phyloP scores from a whole-genome alignment of 2,797 vertebrate genomes.

The Darevskia mixta region DNA sequence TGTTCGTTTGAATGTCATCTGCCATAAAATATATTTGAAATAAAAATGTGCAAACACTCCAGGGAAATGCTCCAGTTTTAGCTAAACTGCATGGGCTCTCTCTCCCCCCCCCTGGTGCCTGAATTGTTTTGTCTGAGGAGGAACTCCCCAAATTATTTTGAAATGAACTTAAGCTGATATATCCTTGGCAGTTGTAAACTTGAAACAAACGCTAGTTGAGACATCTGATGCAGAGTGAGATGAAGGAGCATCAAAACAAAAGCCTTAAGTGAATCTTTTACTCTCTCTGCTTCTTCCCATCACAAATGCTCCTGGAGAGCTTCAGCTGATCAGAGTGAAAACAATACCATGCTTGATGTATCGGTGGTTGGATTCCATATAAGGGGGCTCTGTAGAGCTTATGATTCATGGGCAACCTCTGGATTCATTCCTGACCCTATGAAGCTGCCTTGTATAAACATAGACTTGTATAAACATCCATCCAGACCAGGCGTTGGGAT shows the following conservation, averaged over 20 bases:
- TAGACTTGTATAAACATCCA: too few relatives aligned
- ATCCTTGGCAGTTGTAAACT: neutral
- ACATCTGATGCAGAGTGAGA: neutral
- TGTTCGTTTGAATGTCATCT: slow-evolving; percentile 46
- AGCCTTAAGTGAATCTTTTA: neutral
- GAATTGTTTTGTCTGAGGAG: neutral
- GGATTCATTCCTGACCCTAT: neutral
- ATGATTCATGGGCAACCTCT: neutral
- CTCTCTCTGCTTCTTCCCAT: too few relatives aligned
- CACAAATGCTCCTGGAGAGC: neutral
- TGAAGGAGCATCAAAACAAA: neutral
- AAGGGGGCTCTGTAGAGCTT: neutral
- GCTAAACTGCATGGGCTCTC: neutral
- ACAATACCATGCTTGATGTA: neutral
- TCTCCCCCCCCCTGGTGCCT: neutral
- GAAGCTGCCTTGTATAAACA: neutral
- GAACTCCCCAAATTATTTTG: neutral
- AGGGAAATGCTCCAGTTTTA: neutral
- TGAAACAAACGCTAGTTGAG: neutral
- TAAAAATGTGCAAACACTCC: neutral
- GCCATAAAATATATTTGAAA: neutral
- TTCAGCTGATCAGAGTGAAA: neutral
- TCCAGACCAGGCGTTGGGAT: neutral
- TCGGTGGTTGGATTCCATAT: neutral
- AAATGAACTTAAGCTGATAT: neutral